phyloP scores from a whole-genome alignment of 1,140 invertebrate species.

The Lethrus apterus region DNA sequence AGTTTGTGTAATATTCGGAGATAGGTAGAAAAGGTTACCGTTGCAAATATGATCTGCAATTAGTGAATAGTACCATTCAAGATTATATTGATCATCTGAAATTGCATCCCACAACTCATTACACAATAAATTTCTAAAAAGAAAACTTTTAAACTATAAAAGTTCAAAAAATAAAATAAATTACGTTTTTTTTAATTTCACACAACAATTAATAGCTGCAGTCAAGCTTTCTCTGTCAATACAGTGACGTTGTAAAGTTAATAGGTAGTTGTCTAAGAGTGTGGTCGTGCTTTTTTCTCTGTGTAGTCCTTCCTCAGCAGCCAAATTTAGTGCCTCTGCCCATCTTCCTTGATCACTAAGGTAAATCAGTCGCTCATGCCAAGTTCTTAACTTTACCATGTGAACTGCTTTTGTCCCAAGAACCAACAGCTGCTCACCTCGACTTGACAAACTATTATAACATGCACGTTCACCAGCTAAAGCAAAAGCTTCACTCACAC shows the following conservation, averaged over 20 bases:
- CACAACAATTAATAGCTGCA: conserved; percentile 38
- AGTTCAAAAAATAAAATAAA: conserved; percentile 6
- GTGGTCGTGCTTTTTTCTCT: conserved; percentile 32
- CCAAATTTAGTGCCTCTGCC: conserved; percentile 50
- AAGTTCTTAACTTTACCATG: conserved; percentile 70
- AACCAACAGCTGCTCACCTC: conserved; percentile 73
- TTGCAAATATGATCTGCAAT: conserved; percentile 45
- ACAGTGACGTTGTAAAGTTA: conserved; percentile 31
- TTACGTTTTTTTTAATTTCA: conserved; percentile 42
- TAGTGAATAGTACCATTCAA: conserved; percentile 41
- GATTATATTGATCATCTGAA: conserved; percentile 31
- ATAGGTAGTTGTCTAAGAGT: conserved; percentile 33
- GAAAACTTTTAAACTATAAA: conserved; percentile 5
- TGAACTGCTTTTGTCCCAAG: conserved; percentile 77
- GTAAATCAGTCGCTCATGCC: conserved; percentile 71
- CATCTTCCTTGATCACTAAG: conserved; percentile 60
- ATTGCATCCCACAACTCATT: conserved; percentile 45
- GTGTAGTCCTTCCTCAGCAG: conserved; percentile 37
- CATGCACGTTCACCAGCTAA: conserved; percentile 73
- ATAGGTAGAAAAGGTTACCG: conserved; percentile 42
- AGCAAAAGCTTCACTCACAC: conserved; percentile 53
- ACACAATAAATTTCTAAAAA: conserved; percentile 41
- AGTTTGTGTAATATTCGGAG: conserved; percentile 60
- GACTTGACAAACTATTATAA: conserved; percentile 81
- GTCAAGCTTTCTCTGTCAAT: conserved; percentile 37